These are phyloP conservation scores for Leptobrachium ailaonicum DNA, from an alignment of 2,113 vertebrate genomes.

Conservation along the genomic window DNA sequence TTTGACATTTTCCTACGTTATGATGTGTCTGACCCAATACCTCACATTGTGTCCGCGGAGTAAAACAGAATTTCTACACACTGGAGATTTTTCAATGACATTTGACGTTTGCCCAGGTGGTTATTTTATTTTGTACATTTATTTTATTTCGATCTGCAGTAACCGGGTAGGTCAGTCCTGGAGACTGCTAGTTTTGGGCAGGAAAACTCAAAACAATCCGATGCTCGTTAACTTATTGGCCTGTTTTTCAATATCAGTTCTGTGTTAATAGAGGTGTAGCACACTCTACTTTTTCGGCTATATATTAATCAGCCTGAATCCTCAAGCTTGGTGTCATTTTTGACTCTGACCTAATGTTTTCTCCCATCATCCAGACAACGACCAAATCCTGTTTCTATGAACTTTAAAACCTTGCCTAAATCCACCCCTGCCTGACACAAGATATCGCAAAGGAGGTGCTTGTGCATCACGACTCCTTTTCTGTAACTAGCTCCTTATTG, in stretches of 20 bases:
- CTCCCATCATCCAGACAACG: too few relatives aligned
- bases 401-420: too few relatives aligned
- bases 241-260: constrained; percentile 57
- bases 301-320: constrained; percentile 54
- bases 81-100: neutral
- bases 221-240: constrained; percentile 5
- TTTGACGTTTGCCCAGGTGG: neutral
- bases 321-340: constrained; percentile 50
- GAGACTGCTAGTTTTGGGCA: constrained; percentile 10
- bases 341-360: too few relatives aligned
- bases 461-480: too few relatives aligned
- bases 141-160: neutral
- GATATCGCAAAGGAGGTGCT: too few relatives aligned
- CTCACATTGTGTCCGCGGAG: constrained; percentile 7
- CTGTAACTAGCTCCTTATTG: too few relatives aligned
- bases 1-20: constrained; percentile 1
- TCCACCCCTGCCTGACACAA: too few relatives aligned
- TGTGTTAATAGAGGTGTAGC: constrained; percentile 15
- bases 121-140: constrained; percentile 17
- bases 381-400: too few relatives aligned
- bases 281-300: neutral
- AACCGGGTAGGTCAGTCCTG: neutral
- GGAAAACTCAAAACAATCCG: constrained; percentile 12
- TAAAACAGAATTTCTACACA: constrained; percentile 8
- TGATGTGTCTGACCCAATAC: constrained; percentile 23